These are phyloP conservation scores for Spisula solida DNA, from an alignment of 2,888 invertebrate species.

Conservation along the genomic window DNA sequence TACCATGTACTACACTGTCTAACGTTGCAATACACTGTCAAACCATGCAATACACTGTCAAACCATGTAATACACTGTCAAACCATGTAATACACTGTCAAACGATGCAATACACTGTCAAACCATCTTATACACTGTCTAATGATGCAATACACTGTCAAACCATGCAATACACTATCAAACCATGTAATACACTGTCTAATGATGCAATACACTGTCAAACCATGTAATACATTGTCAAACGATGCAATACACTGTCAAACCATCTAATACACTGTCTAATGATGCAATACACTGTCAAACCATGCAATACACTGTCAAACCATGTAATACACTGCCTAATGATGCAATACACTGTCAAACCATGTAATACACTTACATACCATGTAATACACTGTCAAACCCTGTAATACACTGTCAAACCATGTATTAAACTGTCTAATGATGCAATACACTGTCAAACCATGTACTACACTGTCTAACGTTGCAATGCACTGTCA, in stretches of 20 bases:
- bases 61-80: not conserved
- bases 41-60: not conserved
- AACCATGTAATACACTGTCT: not conserved
- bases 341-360: not conserved
- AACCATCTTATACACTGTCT: not conserved
- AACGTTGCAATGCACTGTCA: not conserved
- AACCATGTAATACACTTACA: not conserved
- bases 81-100: not conserved
- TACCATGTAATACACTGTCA: not conserved
- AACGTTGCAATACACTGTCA: not conserved
- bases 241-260: not conserved
- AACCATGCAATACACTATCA: not conserved
- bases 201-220: not conserved
- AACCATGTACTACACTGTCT: not conserved
- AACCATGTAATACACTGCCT: not conserved
- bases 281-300: not conserved
- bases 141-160: not conserved
- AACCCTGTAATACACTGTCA: not conserved
- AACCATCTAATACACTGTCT: not conserved
- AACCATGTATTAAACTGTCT: not conserved
- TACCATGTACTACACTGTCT: no score
- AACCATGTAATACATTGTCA: not conserved
- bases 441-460: not conserved
- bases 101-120: not conserved
- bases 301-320: not conserved